Base-by-base conservation (phyloP, 2,888 invertebrate genomes). In the Chydorus sphaericus region DNA sequence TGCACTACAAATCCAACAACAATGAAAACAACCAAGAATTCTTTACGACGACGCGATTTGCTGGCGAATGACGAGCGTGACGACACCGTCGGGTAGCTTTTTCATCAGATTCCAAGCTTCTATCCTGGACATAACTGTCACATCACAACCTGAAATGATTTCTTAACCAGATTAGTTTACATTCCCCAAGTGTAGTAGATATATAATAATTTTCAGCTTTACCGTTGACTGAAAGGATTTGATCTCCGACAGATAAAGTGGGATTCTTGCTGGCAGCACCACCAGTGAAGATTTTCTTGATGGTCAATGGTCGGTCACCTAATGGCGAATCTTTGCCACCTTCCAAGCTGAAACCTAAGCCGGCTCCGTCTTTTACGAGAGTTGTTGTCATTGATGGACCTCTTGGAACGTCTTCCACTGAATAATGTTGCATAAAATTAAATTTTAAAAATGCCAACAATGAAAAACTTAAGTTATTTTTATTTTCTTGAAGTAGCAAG, bases 261-360 rank as follows among this genome's bases (percentile, higher is more conserved):
- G 87, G 86, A 66, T 82, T 81, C 73, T 88, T 89, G 66, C 89
- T 88, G 59, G 91, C 91, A 65, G 86, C 83, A 65, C 90, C 90
- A 92, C 93, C 92, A 76, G 87, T 87, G 68, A 93, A 94, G 63
- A 94, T 82, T 74, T 92, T 90, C 71, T 92, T 93, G 64, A 94
- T 82, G 54, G 84, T 80, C 60, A 94, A 78, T 49, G 93, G 91
- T 65, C 82, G 78, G 70, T 93, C 89, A 26, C 94, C 94, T 59
- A 81, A 76, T 6, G 89, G 89, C 26, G 92, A 92, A 69, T 88
- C 90, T 62, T 84, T 82, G 51, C 94, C 94, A 54, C 94, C 94
- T 66, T 93, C 92, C 61, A 94, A 79, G 64, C 92, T 91, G 70
- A 94, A 92, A 53, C 94, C 94, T 57, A 94, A 77, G 5, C 93